These are phyloP conservation scores for Coregonus ussuriensis DNA, from an alignment of 2,797 vertebrate species.

Conservation along the genomic window DNA sequence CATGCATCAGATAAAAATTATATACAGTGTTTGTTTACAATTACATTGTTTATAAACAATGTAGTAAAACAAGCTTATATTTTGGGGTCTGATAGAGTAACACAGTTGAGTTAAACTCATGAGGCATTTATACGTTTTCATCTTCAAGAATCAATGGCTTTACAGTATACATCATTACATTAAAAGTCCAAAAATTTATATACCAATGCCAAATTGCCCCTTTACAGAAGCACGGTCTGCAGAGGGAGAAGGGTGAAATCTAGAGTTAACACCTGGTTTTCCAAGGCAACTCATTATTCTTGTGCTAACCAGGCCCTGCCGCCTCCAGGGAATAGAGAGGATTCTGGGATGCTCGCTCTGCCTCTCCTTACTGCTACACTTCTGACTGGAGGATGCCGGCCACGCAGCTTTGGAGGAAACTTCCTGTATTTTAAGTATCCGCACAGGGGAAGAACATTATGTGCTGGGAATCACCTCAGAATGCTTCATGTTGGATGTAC, in stretches of 20 bases:
- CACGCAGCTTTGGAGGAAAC: not conserved
- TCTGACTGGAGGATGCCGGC: not conserved
- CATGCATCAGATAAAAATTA: too few species aligned
- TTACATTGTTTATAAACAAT: too few species aligned
- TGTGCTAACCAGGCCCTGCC: not conserved
- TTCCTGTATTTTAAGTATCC: not conserved
- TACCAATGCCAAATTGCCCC: too few species aligned
- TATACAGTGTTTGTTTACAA: too few species aligned
- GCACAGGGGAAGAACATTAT: not conserved
- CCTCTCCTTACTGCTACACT: not conserved
- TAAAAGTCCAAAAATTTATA: too few species aligned
- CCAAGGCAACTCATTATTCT: not conserved
- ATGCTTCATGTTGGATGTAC: not conserved
- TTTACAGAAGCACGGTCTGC: not conserved
- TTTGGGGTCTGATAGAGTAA: too few species aligned
- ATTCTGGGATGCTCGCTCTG: not conserved
- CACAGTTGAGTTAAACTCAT: too few species aligned
- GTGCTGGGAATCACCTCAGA: not conserved
- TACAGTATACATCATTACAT: too few species aligned
- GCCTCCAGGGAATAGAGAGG: not conserved
- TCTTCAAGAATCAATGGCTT: too few species aligned
- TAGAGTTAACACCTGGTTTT: constrained; percentile 13
- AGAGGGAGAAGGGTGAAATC: constrained; percentile 5
- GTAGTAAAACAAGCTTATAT: too few species aligned
- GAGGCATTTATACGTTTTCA: too few species aligned